Conservation (phyloP, 2,888 invertebrate genomes). For the Petrolisthes cinctipes region DNA sequence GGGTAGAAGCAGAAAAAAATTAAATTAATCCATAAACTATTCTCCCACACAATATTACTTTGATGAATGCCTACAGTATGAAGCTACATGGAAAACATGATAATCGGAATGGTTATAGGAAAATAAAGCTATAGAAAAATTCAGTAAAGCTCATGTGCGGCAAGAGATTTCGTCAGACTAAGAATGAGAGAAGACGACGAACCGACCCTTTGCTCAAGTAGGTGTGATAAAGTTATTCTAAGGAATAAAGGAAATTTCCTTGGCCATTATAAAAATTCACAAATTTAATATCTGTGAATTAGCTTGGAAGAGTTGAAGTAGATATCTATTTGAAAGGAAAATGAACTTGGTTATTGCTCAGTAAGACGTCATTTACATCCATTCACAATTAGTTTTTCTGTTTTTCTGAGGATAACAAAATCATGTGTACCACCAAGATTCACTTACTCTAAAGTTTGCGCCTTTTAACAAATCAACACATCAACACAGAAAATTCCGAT, state of each 20-base stretch:
- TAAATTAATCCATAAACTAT: conserved; percentile 9
- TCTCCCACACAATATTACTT: neutral
- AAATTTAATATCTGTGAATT: no score
- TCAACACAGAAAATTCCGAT: neutral
- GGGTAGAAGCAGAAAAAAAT: conserved; percentile 21
- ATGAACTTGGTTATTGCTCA: no score
- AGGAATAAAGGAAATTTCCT: neutral
- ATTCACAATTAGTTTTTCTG: neutral
- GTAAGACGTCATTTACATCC: neutral
- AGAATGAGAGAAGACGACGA: conserved; percentile 11
- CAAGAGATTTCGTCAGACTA: neutral
- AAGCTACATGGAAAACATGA: neutral
- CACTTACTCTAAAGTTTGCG: neutral
- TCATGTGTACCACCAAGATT: neutral
- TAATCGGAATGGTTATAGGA: neutral
- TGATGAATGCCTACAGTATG: neutral
- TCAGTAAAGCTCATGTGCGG: conserved; percentile 11
- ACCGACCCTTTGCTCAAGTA: neutral
- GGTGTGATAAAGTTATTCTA: neutral
- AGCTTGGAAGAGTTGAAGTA: no score
- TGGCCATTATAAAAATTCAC: neutral
- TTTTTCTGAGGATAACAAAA: neutral
- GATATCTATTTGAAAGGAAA: no score
- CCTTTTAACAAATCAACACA: neutral
- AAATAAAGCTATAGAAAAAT: neutral